Evolutionary conservation across 2,113 vertebrate species (phyloP).

Genomic region (Zootoca vivipara): DNA sequence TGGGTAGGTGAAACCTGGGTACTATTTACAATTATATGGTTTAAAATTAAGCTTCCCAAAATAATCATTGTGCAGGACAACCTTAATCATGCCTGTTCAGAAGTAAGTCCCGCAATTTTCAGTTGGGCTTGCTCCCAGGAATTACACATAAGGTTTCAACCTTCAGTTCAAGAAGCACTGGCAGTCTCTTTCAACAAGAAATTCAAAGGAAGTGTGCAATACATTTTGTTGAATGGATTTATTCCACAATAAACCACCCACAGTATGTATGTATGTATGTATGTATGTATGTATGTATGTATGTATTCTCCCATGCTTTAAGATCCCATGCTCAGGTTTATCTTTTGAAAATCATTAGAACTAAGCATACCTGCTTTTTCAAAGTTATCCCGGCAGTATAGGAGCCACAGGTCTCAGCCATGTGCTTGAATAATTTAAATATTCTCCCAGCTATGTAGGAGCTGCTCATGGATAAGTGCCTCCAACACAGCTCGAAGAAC

Average conservation of each 20-base stretch:
- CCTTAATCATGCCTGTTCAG: too few relatives aligned
- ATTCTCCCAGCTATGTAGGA: not conserved
- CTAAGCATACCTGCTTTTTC: not conserved
- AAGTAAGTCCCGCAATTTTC: not conserved
- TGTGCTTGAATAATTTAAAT: not conserved
- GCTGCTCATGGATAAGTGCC: not conserved
- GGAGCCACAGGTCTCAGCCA: not conserved
- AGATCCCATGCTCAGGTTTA: not conserved
- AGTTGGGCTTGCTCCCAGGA: not conserved
- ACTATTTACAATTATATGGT: not conserved
- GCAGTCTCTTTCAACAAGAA: not conserved
- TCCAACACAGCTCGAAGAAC: not conserved
- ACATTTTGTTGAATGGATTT: not conserved
- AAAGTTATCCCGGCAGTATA: not conserved
- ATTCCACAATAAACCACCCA: not conserved
- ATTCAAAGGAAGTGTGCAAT: not conserved
- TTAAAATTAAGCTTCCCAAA: too few relatives aligned
- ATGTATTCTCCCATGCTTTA: not conserved
- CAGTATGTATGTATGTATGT: not conserved
- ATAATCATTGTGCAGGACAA: too few relatives aligned
- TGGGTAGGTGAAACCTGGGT: not conserved
- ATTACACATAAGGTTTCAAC: not conserved
- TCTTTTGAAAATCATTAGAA: not conserved
- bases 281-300: too few relatives aligned
- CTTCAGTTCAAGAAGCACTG: not conserved